Evolutionary conservation across 1,140 invertebrate genomes (phyloP).

Genomic region (Cardiocondyla obscurior): DNA sequence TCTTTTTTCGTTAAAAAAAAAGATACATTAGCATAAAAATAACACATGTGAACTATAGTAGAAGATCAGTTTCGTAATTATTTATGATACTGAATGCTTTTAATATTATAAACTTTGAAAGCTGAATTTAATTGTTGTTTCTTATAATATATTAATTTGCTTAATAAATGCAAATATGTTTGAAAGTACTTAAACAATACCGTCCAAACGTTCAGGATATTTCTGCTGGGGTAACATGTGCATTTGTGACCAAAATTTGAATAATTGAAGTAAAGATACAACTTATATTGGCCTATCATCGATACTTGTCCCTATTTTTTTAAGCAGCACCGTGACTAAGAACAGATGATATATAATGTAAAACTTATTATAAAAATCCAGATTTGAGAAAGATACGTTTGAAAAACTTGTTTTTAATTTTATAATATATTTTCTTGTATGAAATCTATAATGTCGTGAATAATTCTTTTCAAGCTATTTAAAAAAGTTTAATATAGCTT

Average conservation of each 20-base stretch:
- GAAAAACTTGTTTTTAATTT: background rate
- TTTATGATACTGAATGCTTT: background rate
- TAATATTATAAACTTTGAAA: background rate
- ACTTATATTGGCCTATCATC: conserved; percentile 6
- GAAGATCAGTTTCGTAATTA: background rate
- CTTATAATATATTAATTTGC: background rate
- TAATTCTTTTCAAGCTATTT: background rate
- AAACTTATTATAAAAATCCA: background rate
- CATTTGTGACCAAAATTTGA: background rate
- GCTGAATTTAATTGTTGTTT: background rate
- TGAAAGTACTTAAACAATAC: background rate
- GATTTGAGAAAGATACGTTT: background rate
- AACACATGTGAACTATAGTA: background rate
- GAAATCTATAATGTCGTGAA: background rate
- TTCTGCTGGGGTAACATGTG: background rate
- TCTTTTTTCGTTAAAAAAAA: background rate
- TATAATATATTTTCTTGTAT: background rate
- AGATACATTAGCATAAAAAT: background rate
- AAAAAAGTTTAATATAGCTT: background rate
- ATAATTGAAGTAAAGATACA: background rate
- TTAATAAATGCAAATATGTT: background rate
- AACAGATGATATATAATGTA: background rate
- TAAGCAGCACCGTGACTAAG: background rate
- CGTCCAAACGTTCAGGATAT: conserved; percentile 8
- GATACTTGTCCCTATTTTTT: conserved; percentile 1